phyloP scores from a whole-genome alignment of 1,140 invertebrate genomes.

The Drosophila ironensis region DNA sequence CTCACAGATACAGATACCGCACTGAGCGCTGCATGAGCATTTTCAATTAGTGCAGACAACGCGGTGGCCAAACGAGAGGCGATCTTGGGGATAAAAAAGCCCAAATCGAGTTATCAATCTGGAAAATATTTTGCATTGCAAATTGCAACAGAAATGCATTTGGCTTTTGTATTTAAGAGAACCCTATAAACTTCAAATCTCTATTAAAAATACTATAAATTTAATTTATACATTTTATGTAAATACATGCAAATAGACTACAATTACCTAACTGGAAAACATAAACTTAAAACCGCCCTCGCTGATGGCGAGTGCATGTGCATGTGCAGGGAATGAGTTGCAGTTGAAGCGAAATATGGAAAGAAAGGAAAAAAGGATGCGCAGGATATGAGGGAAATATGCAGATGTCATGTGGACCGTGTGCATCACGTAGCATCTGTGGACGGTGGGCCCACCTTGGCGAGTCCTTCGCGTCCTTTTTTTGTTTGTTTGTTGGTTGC shows the following conservation, averaged over 20 bases:
- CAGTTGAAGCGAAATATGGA: constrained; percentile 39
- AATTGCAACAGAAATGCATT: no score
- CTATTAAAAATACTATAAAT: no score
- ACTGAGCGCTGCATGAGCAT: constrained; percentile 49
- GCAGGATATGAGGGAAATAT: constrained; percentile 19
- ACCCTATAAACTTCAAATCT: no score
- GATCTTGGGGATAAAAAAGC: background rate
- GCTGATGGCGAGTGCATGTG: constrained; percentile 4
- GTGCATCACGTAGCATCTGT: constrained; percentile 54
- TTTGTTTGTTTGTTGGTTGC: background rate
- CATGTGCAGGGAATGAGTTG: constrained; percentile 39
- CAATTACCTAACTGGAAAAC: background rate
- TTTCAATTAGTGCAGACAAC: constrained; percentile 54
- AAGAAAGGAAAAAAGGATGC: constrained; percentile 15
- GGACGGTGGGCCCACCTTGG: constrained; percentile 41
- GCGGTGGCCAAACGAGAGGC: constrained; percentile 14
- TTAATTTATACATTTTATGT: background rate
- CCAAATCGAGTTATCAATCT: no score
- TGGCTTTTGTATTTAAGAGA: no score
- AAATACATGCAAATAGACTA: background rate
- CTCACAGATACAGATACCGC: constrained; percentile 47
- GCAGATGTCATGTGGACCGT: constrained; percentile 62
- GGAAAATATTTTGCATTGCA: no score
- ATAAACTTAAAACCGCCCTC: background rate
- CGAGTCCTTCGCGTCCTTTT: constrained; percentile 2